Conservation (phyloP, 2,888 invertebrate species). For the Clitarchus hookeri region DNA sequence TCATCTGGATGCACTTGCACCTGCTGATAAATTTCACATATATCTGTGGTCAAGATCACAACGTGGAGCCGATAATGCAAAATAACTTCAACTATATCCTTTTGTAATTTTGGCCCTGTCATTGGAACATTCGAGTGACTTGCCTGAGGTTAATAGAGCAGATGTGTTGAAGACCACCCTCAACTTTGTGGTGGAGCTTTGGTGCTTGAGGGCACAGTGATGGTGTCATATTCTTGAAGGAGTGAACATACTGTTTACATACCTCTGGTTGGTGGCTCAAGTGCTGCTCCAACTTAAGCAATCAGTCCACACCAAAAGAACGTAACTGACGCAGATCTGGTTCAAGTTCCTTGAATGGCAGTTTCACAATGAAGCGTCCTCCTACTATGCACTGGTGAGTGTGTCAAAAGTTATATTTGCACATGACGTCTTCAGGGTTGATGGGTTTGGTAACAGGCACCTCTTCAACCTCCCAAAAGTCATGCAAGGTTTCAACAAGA, state of each 20-base stretch:
- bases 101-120: not conserved
- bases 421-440: not conserved
- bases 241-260: not conserved
- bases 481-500: not conserved
- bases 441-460: not conserved
- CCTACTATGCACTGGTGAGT: not conserved
- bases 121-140: not conserved
- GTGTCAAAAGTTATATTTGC: not conserved
- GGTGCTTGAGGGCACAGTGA: not conserved
- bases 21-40: constrained; percentile 2
- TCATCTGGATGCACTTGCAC: not conserved
- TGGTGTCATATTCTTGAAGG: not conserved
- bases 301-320: not conserved
- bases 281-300: not conserved
- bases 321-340: not conserved
- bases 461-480: constrained; percentile 16
- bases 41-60: not conserved
- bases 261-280: not conserved
- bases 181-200: constrained; percentile 10
- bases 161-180: not conserved
- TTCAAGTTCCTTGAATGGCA: not conserved
- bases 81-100: not conserved
- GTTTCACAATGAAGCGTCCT: not conserved
- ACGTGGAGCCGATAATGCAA: not conserved
- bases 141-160: not conserved